Base-by-base conservation (phyloP, 2,113 vertebrate species). In the Mellivora capensis region DNA sequence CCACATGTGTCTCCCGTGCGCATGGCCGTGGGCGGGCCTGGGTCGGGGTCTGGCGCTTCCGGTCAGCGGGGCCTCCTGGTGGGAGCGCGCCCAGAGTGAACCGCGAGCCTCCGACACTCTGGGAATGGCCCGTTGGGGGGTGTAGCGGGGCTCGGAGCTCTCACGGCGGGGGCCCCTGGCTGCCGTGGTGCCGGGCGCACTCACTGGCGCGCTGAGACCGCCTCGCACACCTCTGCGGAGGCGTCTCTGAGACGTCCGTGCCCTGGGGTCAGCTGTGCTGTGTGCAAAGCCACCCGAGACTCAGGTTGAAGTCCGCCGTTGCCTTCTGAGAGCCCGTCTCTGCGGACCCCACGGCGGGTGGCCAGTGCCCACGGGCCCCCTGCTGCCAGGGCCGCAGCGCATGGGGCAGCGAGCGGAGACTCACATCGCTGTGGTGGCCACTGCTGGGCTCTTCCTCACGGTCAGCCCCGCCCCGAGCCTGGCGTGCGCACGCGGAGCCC, bases 401-500 rank as follows among this genome's bases (percentile, higher is more conserved):
- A 2, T 8, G 2, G 34, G 49, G 34, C 20, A 25, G 34, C 7
- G 34, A n/a, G 31, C 18, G 5, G 77, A 54, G 34, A 34, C 12
- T 25, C 47, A 0, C 0, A 29, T 34, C 76, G 20, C 8, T 12
- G 47, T 0, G 31, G 31, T 0, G 2, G 69, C 37, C 6, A 1
- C 12, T 17, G 17, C 31, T 3, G 39, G 5, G 1, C 37, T 15
- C 12, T 1, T 61, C 17, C 25, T 6, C 6, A 2, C 11, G 21
- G 31, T 23, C 7, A 3, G 1, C 34, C 0, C 6, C 12, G 7
- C 71, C 57, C 37, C 21, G 4, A 74, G 62, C 57, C 31, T 1
- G 34, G 49, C 0, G 1, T 5, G 42, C 27, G 1, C 83, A 6
- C 6, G 0, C 3, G 8, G 4, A 2, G 9, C 0, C 7, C 84